Percentiles rank a stretch among this genome's conserved stretches.
phyloP scores from a whole-genome alignment of 2,888 invertebrate species.

The Eudemis profundana region DNA sequence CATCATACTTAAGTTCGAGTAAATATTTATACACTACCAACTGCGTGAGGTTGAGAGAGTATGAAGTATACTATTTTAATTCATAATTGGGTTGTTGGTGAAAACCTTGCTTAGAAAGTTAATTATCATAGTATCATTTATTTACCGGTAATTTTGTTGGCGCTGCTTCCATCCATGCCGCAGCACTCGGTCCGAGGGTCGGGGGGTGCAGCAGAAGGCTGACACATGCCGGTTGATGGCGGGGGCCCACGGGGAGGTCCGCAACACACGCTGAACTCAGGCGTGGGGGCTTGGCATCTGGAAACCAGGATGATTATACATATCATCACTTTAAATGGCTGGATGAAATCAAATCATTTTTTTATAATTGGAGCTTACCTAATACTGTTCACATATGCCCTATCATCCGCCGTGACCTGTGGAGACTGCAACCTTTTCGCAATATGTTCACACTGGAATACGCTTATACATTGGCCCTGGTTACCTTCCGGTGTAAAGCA shows the following conservation, averaged over 20 bases:
- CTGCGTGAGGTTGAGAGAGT: no score
- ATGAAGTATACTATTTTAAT: no score
- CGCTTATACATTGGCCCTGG: slow-evolving; percentile 27
- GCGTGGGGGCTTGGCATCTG: slow-evolving; percentile 7
- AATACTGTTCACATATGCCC: slow-evolving; percentile 50
- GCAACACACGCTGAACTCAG: slow-evolving; percentile 22
- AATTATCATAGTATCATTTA: background rate
- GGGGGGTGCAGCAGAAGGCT: slow-evolving; percentile 55
- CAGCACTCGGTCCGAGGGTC: slow-evolving; percentile 60
- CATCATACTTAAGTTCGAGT: no score
- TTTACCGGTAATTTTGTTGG: slow-evolving; percentile 61
- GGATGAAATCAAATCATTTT: no score
- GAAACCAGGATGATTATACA: background rate
- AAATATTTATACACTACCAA: no score
- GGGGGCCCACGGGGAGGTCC: slow-evolving; percentile 24
- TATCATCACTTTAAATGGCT: no score
- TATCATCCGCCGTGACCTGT: slow-evolving; percentile 27
- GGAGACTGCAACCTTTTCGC: slow-evolving; percentile 26
- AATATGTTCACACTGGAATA: slow-evolving; percentile 27
- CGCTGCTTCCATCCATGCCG: slow-evolving; percentile 54
- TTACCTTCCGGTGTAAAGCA: slow-evolving; percentile 32
- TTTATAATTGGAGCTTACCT: no score
- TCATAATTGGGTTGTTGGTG: no score
- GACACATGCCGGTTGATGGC: slow-evolving; percentile 44
- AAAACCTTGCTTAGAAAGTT: no score